Evolutionary conservation across 1,140 invertebrate species (phyloP).

Genomic region (Listronotus bonariensis): DNA sequence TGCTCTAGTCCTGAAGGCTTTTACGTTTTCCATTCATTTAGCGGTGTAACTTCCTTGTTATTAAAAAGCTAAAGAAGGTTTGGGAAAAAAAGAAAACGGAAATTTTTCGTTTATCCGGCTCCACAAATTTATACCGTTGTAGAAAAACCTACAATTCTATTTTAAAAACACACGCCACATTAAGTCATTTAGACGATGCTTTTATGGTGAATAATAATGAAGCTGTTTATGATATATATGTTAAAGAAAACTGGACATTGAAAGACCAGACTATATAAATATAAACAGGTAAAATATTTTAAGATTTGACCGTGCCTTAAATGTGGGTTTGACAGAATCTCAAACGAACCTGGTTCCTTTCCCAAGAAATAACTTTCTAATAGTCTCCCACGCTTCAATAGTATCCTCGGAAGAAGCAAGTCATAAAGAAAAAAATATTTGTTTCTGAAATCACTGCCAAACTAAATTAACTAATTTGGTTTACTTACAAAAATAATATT

Average conservation of each 20-base stretch:
- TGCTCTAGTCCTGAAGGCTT: constrained; percentile 73
- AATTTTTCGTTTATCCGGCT: constrained; percentile 79
- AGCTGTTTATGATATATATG: constrained; percentile 76
- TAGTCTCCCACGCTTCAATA: constrained; percentile 73
- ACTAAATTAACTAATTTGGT: constrained; percentile 57
- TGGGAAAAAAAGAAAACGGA: no score
- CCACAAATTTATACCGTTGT: constrained; percentile 73
- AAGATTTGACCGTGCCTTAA: constrained; percentile 76
- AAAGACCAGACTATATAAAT: constrained; percentile 66
- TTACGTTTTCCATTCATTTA: constrained; percentile 85
- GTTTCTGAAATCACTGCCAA: constrained; percentile 57
- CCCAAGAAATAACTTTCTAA: constrained; percentile 71
- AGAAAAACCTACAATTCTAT: constrained; percentile 72
- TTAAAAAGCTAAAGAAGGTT: no score
- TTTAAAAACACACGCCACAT: constrained; percentile 65
- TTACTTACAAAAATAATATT: no score
- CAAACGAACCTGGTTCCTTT: constrained; percentile 73
- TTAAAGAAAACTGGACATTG: constrained; percentile 66
- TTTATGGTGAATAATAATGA: constrained; percentile 50
- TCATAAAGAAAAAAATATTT: constrained; percentile 70
- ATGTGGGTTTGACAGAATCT: constrained; percentile 82
- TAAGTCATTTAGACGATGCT: constrained; percentile 67
- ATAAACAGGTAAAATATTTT: constrained; percentile 60
- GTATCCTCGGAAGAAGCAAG: constrained; percentile 66
- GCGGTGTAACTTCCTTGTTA: no score